Percentiles rank a stretch among this genome's conserved stretches.
Conservation (phyloP, 1,140 invertebrate genomes). For the Pentalonia nigronervosa region DNA sequence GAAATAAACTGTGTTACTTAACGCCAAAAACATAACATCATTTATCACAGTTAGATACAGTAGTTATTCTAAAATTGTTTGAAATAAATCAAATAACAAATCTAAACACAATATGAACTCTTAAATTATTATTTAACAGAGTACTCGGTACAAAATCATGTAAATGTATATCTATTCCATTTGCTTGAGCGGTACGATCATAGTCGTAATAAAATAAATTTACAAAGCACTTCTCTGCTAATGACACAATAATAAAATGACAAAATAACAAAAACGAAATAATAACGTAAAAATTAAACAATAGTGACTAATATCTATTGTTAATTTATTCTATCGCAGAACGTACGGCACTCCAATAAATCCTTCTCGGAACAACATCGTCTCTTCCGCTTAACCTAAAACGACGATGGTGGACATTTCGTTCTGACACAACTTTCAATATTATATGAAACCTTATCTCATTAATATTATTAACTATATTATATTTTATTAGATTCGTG, state of each 20-base stretch:
- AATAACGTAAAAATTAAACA: conserved; percentile 17
- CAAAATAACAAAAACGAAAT: conserved; percentile 20
- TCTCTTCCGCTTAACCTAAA: not conserved
- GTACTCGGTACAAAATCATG: not conserved
- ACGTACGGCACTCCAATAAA: not conserved
- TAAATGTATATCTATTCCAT: not conserved
- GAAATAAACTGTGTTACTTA: not conserved
- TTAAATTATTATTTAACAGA: not conserved
- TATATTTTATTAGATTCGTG: not conserved
- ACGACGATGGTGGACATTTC: not conserved
- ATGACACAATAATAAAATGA: not conserved
- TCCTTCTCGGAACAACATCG: not conserved
- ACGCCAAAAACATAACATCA: not conserved
- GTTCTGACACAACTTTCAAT: not conserved
- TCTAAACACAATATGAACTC: not conserved
- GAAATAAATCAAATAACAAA: not conserved
- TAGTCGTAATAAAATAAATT: conserved; percentile 9
- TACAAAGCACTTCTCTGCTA: not conserved
- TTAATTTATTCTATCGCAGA: conserved; percentile 10
- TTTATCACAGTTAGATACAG: not conserved
- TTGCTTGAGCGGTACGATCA: not conserved
- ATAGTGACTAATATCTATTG: conserved; percentile 15
- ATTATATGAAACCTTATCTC: not conserved
- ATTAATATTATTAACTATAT: not conserved
- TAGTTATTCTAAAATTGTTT: not conserved